These are phyloP conservation scores for Yponomeuta malinellus DNA, from an alignment of 2,888 invertebrate genomes.

Conservation along the genomic window DNA sequence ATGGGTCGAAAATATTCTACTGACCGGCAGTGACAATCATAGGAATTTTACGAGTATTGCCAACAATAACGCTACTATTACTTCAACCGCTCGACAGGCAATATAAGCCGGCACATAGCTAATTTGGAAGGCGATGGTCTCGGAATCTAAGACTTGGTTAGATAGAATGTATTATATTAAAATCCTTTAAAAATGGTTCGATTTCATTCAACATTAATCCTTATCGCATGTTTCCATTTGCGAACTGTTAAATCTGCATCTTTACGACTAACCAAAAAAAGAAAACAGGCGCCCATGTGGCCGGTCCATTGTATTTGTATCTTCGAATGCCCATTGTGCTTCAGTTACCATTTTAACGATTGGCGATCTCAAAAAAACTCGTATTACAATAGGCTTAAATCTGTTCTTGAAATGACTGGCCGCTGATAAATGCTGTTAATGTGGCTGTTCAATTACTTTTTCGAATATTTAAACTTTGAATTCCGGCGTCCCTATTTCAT, in stretches of 20 bases:
- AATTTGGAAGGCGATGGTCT: not conserved
- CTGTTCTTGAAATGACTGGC: constrained; percentile 41
- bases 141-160: not conserved
- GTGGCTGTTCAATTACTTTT: constrained; percentile 10
- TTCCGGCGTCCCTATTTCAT: not conserved
- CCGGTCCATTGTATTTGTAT: constrained; percentile 63
- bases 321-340: constrained; percentile 51
- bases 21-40: no score
- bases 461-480: constrained; percentile 4
- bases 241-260: constrained; percentile 57
- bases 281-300: constrained; percentile 60
- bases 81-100: no score
- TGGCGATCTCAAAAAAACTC: constrained; percentile 41
- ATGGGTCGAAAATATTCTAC: no score
- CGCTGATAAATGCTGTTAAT: constrained; percentile 6
- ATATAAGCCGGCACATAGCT: no score
- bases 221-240: constrained; percentile 34
- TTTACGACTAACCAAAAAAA: constrained; percentile 53
- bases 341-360: constrained; percentile 50
- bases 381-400: constrained; percentile 51
- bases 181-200: not conserved
- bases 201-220: constrained; percentile 14
- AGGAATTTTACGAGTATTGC: no score
- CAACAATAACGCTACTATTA: no score
- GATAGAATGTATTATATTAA: not conserved